phyloP scores from a whole-genome alignment of 2,113 vertebrate genomes.

The cattle (Bos taurus) region DNA sequence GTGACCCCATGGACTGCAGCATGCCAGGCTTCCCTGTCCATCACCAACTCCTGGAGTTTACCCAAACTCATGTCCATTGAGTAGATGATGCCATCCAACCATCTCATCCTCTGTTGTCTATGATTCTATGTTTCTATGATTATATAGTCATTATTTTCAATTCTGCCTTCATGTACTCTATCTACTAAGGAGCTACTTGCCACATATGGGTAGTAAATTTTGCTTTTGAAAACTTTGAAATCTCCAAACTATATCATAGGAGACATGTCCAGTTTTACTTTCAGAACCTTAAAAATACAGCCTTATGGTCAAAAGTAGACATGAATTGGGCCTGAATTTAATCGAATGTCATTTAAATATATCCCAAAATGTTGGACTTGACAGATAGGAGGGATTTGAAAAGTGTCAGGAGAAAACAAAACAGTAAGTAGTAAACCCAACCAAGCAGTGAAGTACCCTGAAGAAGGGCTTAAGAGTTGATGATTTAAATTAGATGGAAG shows the following conservation, averaged over 20 bases:
- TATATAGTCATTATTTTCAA: not conserved
- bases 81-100: not conserved
- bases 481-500: not conserved
- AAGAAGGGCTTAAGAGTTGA: not conserved
- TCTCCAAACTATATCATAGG: not conserved
- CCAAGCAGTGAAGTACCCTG: not conserved
- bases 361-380: not conserved
- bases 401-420: not conserved
- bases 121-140: not conserved
- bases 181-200: not conserved
- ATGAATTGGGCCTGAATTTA: not conserved
- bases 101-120: not conserved
- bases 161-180: not conserved
- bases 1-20: not conserved
- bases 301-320: not conserved
- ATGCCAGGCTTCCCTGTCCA: not conserved
- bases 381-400: not conserved
- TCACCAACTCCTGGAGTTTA: not conserved
- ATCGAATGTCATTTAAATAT: not conserved
- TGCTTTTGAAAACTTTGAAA: not conserved
- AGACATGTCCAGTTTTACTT: not conserved
- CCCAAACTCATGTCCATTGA: not conserved
- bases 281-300: not conserved
- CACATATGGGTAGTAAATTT: not conserved
- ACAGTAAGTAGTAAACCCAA: not conserved